A percentile compares a stretch with the other conserved stretches of the same genome.
phyloP scores from a whole-genome alignment of 2,888 invertebrate genomes.

The Cybosia mesomella region DNA sequence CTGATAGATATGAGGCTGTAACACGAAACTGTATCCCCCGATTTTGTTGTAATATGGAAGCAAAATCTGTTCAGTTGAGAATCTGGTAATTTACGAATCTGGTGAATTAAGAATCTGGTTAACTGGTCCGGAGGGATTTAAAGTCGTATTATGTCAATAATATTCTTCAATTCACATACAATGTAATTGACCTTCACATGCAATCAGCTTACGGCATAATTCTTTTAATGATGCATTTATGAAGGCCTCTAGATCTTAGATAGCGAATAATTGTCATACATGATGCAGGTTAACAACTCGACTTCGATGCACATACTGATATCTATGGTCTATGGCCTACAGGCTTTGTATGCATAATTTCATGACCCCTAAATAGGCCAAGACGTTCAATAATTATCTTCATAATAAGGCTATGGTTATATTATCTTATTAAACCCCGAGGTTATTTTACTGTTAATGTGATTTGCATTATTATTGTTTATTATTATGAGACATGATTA shows the following conservation, averaged over 20 bases:
- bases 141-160: not conserved
- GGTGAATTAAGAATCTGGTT: too few relatives aligned
- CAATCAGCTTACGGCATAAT: conserved; percentile 15
- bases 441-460: not conserved
- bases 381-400: conserved; percentile 12
- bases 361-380: conserved; percentile 26
- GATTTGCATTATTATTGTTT: not conserved
- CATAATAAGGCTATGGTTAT: not conserved
- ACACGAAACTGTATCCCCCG: too few relatives aligned
- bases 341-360: conserved; percentile 28
- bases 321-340: not conserved
- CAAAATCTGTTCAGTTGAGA: too few relatives aligned
- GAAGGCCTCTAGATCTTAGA: conserved; percentile 33
- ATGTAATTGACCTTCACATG: not conserved
- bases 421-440: conserved; percentile 15
- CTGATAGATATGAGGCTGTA: too few relatives aligned
- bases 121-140: too few relatives aligned
- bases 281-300: conserved; percentile 14
- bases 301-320: not conserved
- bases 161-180: conserved; percentile 5
- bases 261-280: conserved; percentile 28
- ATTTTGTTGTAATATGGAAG: too few relatives aligned
- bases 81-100: too few relatives aligned
- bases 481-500: not conserved
- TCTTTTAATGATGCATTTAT: conserved; percentile 31